A percentile compares a stretch with the other conserved stretches of the same genome.
Evolutionary conservation across 2,113 vertebrate genomes (phyloP).

Genomic region (Tragelaphus imberbis): DNA sequence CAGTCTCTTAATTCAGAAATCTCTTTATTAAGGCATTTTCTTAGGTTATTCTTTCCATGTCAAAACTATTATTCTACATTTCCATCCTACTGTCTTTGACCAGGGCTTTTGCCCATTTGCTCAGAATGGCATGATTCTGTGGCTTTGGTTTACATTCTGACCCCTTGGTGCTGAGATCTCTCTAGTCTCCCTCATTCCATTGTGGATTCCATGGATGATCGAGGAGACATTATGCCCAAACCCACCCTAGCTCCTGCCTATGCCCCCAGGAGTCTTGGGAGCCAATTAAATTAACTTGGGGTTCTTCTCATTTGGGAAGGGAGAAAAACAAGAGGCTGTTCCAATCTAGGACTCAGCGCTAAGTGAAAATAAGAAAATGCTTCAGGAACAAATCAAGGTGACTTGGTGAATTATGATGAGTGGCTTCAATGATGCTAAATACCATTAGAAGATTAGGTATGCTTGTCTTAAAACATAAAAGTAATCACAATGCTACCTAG

Average conservation of each 20-base stretch:
- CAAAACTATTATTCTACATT: neutral
- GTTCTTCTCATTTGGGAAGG: neutral
- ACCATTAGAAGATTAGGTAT: neutral
- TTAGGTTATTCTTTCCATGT: neutral
- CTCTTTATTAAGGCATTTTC: neutral
- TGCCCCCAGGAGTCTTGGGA: neutral
- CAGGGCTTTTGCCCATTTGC: neutral
- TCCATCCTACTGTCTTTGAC: neutral
- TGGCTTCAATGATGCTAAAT: neutral
- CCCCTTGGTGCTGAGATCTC: neutral
- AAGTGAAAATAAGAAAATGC: neutral
- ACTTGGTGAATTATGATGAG: neutral
- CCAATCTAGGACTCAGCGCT: neutral
- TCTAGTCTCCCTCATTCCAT: neutral
- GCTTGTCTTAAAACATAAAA: neutral
- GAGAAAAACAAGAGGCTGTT: neutral
- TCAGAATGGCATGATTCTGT: neutral
- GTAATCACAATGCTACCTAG: neutral
- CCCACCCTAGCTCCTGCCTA: neutral
- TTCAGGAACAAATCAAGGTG: neutral
- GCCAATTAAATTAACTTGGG: neutral
- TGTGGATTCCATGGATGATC: neutral
- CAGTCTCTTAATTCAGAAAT: neutral
- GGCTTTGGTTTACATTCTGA: neutral
- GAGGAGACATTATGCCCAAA: neutral